Evolutionary conservation across 2,797 vertebrate genomes (phyloP).

Genomic region (Poeciliopsis infans): DNA sequence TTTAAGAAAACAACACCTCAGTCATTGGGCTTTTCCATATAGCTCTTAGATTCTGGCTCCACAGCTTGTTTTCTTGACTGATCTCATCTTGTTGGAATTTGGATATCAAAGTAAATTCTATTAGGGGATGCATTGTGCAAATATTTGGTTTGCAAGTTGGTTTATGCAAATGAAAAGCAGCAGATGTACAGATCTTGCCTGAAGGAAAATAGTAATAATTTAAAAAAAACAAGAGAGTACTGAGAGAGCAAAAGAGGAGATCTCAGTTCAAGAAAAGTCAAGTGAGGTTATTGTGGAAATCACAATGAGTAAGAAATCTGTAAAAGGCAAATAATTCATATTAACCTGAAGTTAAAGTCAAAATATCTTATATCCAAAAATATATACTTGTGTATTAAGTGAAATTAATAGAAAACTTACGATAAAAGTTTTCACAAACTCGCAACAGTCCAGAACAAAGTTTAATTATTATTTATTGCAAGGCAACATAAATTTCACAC

Average conservation of each 20-base stretch:
- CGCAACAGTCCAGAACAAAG: background rate
- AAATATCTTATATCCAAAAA: background rate
- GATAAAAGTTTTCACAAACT: background rate
- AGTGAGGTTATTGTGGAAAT: constrained; percentile 8
- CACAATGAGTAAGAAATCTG: constrained; percentile 1
- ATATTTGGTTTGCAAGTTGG: constrained; percentile 41
- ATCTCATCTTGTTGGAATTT: constrained; percentile 30
- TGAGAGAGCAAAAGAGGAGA: constrained; percentile 13
- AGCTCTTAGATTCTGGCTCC: constrained; percentile 29
- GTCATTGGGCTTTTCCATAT: constrained; percentile 42
- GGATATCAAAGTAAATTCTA: constrained; percentile 35
- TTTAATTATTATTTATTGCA: too few relatives aligned
- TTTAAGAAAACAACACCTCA: constrained; percentile 26
- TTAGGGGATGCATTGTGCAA: constrained; percentile 48
- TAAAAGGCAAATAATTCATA: background rate
- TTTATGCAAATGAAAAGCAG: constrained; percentile 45
- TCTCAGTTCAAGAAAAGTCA: constrained; percentile 26
- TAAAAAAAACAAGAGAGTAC: constrained; percentile 9
- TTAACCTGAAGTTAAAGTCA: background rate
- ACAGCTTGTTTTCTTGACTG: constrained; percentile 28
- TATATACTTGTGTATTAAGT: background rate
- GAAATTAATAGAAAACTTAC: background rate
- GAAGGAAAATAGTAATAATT: constrained; percentile 50
- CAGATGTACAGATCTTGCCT: constrained; percentile 49
- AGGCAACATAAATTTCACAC: too few relatives aligned